Conservation (phyloP, 2,113 vertebrate genomes). For the Aythya baeri region DNA sequence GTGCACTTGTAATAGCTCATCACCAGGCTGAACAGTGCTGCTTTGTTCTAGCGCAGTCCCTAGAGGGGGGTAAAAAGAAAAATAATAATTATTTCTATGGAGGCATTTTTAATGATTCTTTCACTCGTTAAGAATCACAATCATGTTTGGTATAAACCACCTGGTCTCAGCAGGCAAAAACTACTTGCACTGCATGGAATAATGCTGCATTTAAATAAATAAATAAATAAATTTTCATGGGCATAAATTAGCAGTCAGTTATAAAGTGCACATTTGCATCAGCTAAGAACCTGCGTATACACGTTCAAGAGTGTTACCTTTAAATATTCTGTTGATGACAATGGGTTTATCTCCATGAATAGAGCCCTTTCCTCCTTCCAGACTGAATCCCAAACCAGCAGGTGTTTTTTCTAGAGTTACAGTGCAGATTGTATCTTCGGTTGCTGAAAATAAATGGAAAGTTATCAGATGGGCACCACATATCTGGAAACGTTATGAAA, state of each 20-base stretch:
- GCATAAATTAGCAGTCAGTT: neutral
- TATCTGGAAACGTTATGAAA: neutral
- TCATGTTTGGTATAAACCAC: neutral
- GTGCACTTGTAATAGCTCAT: constrained; percentile 87
- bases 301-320: constrained; percentile 73
- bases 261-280: neutral
- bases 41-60: constrained; percentile 82
- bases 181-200: neutral
- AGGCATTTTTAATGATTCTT: neutral
- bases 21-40: constrained; percentile 81
- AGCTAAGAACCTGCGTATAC: neutral
- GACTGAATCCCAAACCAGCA: constrained; percentile 89
- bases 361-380: constrained; percentile 94
- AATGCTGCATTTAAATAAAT: neutral
- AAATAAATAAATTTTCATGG: neutral
- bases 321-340: constrained; percentile 88
- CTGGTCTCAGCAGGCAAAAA: neutral
- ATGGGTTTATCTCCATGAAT: constrained; percentile 91
- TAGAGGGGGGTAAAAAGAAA: constrained; percentile 14
- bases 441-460: constrained; percentile 34
- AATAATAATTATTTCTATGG: neutral
- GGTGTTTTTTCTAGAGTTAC: constrained; percentile 87
- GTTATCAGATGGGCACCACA: neutral
- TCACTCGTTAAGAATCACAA: neutral
- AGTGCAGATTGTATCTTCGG: constrained; percentile 55